These are phyloP conservation scores for Sitobion miscanthi DNA, from an alignment of 1,140 invertebrate species.

Conservation along the genomic window DNA sequence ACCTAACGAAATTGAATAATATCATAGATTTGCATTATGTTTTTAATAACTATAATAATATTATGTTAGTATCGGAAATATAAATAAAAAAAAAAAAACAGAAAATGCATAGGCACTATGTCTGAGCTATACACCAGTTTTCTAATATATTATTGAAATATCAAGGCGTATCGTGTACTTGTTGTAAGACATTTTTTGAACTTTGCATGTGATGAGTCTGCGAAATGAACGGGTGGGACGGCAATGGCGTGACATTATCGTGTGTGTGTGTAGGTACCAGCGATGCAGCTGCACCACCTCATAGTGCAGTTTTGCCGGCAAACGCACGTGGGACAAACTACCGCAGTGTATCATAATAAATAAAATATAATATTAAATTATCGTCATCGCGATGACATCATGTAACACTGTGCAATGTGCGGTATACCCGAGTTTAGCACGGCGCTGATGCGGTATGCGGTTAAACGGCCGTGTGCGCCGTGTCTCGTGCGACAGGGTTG, in stretches of 20 bases:
- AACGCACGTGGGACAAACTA: background rate
- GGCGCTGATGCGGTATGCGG: background rate
- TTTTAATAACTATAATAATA: background rate
- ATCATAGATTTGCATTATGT: background rate
- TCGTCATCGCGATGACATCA: background rate
- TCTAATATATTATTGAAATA: background rate
- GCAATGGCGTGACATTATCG: no score
- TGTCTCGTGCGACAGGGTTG: background rate
- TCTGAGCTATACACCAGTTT: background rate
- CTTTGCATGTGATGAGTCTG: no score
- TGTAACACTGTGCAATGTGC: background rate
- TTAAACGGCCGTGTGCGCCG: background rate
- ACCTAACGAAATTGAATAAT: background rate
- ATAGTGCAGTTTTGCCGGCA: background rate
- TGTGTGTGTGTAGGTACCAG: no score
- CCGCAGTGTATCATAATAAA: background rate
- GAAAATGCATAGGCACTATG: background rate
- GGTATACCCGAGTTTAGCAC: background rate
- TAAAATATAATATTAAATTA: background rate
- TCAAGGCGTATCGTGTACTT: no score
- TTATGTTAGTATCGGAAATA: background rate
- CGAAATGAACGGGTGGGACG: no score
- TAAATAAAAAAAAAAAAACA: background rate
- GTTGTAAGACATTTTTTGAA: no score
- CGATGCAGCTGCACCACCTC: background rate